Base-by-base conservation (phyloP, 2,888 invertebrate species). In the Biston betularia region DNA sequence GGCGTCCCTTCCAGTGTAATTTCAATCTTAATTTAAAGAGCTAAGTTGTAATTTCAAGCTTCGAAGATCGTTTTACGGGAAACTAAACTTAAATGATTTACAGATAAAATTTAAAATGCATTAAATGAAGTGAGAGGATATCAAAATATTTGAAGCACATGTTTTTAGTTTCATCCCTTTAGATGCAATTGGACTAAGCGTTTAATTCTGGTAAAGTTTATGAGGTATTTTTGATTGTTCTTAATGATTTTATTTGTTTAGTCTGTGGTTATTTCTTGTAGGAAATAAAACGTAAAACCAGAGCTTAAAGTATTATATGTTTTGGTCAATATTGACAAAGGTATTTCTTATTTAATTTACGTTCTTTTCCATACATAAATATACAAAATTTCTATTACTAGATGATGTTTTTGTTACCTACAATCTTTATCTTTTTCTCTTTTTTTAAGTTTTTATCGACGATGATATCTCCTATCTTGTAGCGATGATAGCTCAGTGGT, bases 121-220 rank as follows among this genome's bases (percentile, higher is more conserved):
- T 49, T 70, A 58, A 66, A 59, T 38, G 46, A 8, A n/a, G 63
- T 65, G 71, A 73, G 68, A 77, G 71, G 72, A 72, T 79, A 65
- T 62, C 69, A 69, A 72, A 70, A 72, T 75, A 72, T 76, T 63
- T 73, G 65, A 67, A 70, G 73, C 73, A 71, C 74, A 72, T 78
- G 77, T 72, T 78, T 72, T 78, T 78, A 75, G 75, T 78, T n/a
- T 63, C 77, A 79, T 81, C 77, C 76, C 75, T 83, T 82, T 82
- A 68, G 75, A 82, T 79, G 79, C 79, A 77, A 85, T 84, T 86
- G 79, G 73, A 78, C 79, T 80, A 80, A 82, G 81, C 79, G 75
- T 85, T 85, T 83, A 83, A 84, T 84, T 83, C 77, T 76, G 69
- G 74, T 71, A 69, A 70, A 76, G 75, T 81, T 82, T 83, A 80